Evolutionary conservation across 2,797 vertebrate genomes (phyloP).

Genomic region (Eupleurogrammus muticus): DNA sequence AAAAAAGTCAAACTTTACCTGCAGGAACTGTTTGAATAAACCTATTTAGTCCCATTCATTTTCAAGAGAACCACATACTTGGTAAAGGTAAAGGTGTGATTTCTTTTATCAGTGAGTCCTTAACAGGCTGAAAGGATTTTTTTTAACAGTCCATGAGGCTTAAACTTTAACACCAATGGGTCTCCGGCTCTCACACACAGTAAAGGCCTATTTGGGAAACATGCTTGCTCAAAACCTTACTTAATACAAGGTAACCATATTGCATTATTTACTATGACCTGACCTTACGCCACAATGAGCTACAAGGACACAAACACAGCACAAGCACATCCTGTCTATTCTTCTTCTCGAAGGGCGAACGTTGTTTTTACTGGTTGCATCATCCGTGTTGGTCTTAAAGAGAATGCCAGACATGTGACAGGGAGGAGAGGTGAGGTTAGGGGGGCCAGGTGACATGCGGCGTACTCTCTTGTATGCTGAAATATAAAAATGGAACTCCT

Average conservation of each 20-base stretch:
- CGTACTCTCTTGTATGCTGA: neutral
- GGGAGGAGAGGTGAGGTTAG: neutral
- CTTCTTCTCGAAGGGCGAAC: conserved; percentile 5
- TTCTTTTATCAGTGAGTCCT: no score
- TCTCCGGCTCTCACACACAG: conserved; percentile 58
- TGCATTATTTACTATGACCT: conserved; percentile 61
- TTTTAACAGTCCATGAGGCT: no score
- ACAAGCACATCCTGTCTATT: conserved; percentile 18
- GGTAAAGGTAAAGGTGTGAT: no score
- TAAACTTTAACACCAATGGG: conserved; percentile 53
- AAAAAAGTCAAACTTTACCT: no score
- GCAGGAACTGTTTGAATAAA: no score
- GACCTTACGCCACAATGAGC: conserved; percentile 47
- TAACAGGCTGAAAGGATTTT: no score
- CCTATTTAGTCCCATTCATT: no score
- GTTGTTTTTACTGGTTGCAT: neutral
- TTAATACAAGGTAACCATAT: conserved; percentile 46
- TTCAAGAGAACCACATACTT: no score
- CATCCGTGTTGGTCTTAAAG: neutral
- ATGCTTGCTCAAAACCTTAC: conserved; percentile 38
- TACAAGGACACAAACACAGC: conserved; percentile 25
- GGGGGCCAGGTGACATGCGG: neutral
- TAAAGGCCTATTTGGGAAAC: conserved; percentile 65
- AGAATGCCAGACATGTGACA: conserved; percentile 15
- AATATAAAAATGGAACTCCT: neutral